Evolutionary conservation across 2,888 invertebrate genomes (phyloP).

Genomic region (Stenoptilia bipunctidactyla): DNA sequence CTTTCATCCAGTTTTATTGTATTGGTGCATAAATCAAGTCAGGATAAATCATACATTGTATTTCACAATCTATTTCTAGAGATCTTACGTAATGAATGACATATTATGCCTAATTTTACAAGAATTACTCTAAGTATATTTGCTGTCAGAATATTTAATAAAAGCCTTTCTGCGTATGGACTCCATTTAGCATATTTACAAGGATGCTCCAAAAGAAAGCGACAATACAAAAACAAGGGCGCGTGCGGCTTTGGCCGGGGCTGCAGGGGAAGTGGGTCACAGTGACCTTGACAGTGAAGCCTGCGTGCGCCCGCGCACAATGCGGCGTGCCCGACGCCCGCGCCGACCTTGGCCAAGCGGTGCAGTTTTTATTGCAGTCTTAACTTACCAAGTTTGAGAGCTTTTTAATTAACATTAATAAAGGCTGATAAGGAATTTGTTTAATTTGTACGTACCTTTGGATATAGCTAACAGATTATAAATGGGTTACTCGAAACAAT

Average conservation of each 20-base stretch:
- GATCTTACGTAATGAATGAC: no score
- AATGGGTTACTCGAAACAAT: no score
- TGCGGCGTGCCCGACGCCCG: conserved; percentile 13
- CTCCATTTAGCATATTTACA: no score
- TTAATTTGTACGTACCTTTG: conserved; percentile 9
- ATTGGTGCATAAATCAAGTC: no score
- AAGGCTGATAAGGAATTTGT: conserved; percentile 8
- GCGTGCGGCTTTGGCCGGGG: conserved; percentile 33
- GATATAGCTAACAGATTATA: no score
- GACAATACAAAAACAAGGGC: background rate
- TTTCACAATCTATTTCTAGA: no score
- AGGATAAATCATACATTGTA: no score
- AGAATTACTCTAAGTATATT: no score
- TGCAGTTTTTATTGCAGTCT: background rate
- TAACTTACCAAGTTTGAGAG: background rate
- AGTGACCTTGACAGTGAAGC: conserved; percentile 9
- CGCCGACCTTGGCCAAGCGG: conserved; percentile 20
- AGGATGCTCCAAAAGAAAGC: background rate
- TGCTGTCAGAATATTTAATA: no score
- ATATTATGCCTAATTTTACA: no score
- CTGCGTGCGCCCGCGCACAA: conserved; percentile 15
- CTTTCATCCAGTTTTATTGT: no score
- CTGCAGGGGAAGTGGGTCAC: conserved; percentile 44
- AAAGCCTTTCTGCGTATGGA: no score
- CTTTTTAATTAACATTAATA: background rate